Evolutionary conservation across 2,888 invertebrate genomes (phyloP), one percentile per base, ranked within the genome.

Genomic region (Ariolimax columbianus): DNA sequence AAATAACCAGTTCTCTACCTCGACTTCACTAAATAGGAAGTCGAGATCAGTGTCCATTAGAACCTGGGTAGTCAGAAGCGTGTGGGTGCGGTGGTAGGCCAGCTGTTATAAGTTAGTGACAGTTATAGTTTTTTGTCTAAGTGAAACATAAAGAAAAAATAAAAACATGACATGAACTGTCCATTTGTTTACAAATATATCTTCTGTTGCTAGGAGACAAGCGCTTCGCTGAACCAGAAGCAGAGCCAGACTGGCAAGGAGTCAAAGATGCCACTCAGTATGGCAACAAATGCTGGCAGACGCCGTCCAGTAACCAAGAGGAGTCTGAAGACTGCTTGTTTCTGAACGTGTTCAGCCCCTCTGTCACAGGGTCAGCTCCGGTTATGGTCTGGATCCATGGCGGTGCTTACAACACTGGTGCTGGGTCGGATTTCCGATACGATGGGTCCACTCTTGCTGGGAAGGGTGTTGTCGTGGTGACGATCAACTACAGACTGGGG

Each of bases 321-420:
- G 66, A 66, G 33, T 47, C 47, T 47, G 80, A 80, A 33, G 80
- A 80, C 47, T 80, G 80, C 30, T 33, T 80, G 68, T 66, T 36
- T 43, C 30, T 80, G 11, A 80, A 80, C 30, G 47, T 80, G 1
- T 80, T 19, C 68, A 68, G 33, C 0, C 68, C 80, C 17, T 38
- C 66, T 6, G 36, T 78, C 3, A 68, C 17, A 19, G 68, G 80
- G 1, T 68, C 80, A 9, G 17, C 33, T 26, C 33, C 80, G 6
- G 80, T 80, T 7, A 68, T 80, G 66, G 80, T 80, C 30, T 80
- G 80, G 80, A 68, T 80, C 23, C 80, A 80, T 43, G 80, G 80
- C n/a, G 80, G 80, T 33, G 43, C 43, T 23, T 78, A 63, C 78
- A 63, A 36, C 38, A 63, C 78, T 0, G 78, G 78, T 0, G 1